phyloP scores from a whole-genome alignment of 2,797 vertebrate genomes.

The Cuculus canorus region DNA sequence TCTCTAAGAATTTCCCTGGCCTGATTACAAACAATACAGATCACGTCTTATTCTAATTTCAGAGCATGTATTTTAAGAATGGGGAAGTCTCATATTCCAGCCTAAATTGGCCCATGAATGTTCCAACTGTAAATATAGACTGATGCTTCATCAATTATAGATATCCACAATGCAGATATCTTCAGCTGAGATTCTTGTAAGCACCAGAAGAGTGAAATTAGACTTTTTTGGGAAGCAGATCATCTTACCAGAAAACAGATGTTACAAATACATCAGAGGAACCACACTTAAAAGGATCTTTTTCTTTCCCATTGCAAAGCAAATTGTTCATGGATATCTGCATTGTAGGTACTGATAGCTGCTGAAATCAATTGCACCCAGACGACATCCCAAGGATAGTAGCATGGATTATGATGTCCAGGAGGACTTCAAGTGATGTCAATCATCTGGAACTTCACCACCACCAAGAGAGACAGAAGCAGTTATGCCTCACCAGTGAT shows the following conservation, averaged over 20 bases:
- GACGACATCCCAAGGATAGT: too few species aligned
- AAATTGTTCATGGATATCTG: background rate
- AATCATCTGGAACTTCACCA: rapidly evolving
- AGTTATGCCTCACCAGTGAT: background rate
- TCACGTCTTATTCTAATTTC: background rate
- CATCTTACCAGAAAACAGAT: background rate
- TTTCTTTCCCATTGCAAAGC: background rate
- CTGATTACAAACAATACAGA: background rate
- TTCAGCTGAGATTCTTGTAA: background rate
- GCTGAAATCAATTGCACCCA: background rate
- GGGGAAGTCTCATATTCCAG: background rate
- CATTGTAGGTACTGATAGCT: background rate
- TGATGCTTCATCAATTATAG: background rate
- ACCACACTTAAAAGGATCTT: rapidly evolving
- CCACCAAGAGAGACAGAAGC: background rate
- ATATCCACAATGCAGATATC: background rate
- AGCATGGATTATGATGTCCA: background rate
- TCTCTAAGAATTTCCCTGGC: background rate
- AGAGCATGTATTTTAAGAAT: background rate
- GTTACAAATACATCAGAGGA: background rate
- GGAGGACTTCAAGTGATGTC: background rate
- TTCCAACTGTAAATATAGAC: background rate
- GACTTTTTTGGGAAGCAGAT: background rate
- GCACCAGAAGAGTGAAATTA: background rate
- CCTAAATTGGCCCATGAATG: background rate